Evolutionary conservation across 2,797 vertebrate genomes (phyloP), one percentile per base, ranked within the genome.

Genomic region (Gephyroberyx darwinii): DNA sequence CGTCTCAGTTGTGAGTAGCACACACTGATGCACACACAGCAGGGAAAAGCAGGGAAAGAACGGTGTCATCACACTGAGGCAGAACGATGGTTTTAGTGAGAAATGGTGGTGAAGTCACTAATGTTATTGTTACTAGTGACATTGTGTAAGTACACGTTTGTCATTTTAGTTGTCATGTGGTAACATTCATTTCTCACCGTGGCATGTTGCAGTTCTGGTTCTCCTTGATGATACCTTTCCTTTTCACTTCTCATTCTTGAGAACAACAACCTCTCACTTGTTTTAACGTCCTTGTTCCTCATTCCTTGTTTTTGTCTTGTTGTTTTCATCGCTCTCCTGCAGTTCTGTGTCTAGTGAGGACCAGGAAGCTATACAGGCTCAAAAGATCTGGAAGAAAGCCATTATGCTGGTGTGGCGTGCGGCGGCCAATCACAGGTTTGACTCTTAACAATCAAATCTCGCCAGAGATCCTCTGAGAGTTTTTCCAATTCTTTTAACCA

Each of bases 331-430:
- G 0, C 65, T 26, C 19, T 31, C 68, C 51, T 73, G 58, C 78
- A 98, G 97, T 81, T 99, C 97, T 64, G 94, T 97, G 79, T 96
- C 96, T 91, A 99, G 96, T 75, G 97, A 99, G 86, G 97, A 99
- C 88, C 96, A 96, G 85, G 97, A 99, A 86, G 97, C 97, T 0
- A 96, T 98, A 83, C 97, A 99, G 87, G 97, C 97, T 76, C 97
- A 99, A 89, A 99, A 98, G 92, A 98, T 98, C 83, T 99, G 97
- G 97, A 99, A 98, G 90, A 99, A 99, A 91, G 95, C 97, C 71
- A 99, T 99, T 79, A 98, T 99, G 97, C 91, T 99, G 78, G 97
- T 99, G 77, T 99, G 97, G 97, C 95, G 97, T 84, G 97, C 97
- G 59, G 97, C 97, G 69, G 97, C 97, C 85, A 99, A 99, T 95